These are phyloP conservation scores for Notamacropus eugenii DNA, from an alignment of 2,797 vertebrate genomes.

Conservation along the genomic window DNA sequence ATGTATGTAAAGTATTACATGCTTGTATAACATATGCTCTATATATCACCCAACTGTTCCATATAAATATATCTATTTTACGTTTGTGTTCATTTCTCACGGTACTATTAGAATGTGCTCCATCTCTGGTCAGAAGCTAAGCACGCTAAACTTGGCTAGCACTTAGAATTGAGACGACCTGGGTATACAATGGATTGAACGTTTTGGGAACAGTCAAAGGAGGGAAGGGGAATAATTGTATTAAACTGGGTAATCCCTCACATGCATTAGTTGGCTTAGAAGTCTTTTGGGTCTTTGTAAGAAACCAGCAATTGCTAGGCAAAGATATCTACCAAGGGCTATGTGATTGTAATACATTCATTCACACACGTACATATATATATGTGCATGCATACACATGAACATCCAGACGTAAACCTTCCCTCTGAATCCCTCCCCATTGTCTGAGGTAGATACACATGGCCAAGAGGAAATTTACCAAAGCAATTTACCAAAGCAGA, in stretches of 20 bases:
- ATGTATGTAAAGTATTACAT: no score
- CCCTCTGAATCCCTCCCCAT: neutral
- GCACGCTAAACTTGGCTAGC: neutral
- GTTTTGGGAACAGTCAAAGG: neutral
- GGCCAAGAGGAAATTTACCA: neutral
- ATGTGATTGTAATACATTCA: neutral
- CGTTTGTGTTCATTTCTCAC: neutral
- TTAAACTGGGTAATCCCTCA: neutral
- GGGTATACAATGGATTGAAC: neutral
- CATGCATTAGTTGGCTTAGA: neutral
- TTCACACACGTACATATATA: neutral
- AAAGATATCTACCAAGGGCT: neutral
- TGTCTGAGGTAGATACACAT: neutral
- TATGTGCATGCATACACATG: neutral
- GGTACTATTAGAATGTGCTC: neutral
- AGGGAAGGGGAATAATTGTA: neutral
- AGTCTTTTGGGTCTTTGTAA: neutral
- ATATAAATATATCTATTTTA: neutral
- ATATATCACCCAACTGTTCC: neutral
- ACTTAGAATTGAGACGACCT: neutral
- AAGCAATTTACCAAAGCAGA: neutral
- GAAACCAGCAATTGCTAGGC: neutral
- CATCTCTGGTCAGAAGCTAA: neutral
- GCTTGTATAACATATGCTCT: neutral
- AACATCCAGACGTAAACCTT: neutral